Conservation (phyloP, 2,888 invertebrate genomes). For the Agonopterix alstromeriana region DNA sequence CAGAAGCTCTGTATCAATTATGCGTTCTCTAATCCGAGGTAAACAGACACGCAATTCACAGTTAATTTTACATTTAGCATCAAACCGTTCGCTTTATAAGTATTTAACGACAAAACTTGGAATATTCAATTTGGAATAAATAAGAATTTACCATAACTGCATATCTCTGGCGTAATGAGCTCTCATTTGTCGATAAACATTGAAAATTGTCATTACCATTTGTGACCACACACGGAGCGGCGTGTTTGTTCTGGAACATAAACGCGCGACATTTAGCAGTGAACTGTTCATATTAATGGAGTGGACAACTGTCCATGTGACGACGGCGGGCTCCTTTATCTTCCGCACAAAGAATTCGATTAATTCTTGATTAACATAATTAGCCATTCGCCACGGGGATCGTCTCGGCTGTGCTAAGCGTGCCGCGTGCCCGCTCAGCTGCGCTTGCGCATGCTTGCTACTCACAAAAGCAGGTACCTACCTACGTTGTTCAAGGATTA, state of each 20-base stretch:
- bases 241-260: constrained; percentile 29
- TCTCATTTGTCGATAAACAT: constrained; percentile 57
- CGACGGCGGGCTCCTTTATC: constrained; percentile 36
- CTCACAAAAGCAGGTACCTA: neutral
- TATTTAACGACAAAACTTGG: constrained; percentile 10
- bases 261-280: constrained; percentile 44
- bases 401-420: constrained; percentile 13
- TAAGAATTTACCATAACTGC: constrained; percentile 41
- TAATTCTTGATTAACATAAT: constrained; percentile 59
- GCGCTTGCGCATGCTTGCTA: neutral
- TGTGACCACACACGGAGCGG: constrained; percentile 59
- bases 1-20: too few relatives aligned
- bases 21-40: too few relatives aligned
- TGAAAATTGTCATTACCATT: constrained; percentile 31
- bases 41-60: neutral
- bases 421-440: constrained; percentile 3
- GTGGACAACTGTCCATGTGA: constrained; percentile 31
- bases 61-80: neutral
- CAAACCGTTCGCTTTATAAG: neutral
- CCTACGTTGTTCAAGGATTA: neutral
- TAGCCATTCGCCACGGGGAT: constrained; percentile 44
- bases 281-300: constrained; percentile 20
- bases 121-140: constrained; percentile 32
- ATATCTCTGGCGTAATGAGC: constrained; percentile 18
- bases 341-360: constrained; percentile 40